Conservation (phyloP, 2,888 invertebrate species). For the Patella ulyssiponensis region DNA sequence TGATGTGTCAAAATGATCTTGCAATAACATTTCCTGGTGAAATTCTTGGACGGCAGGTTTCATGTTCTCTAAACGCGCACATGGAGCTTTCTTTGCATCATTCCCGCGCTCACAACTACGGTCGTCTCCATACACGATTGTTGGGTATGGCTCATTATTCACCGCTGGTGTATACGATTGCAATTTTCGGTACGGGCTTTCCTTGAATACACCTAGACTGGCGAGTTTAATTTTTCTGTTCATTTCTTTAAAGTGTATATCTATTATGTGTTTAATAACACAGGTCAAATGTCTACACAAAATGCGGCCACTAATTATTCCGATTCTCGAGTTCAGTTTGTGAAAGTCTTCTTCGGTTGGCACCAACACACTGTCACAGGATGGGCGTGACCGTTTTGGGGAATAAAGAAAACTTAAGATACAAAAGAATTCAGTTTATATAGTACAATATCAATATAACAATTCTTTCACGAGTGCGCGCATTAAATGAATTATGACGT, state of each 20-base stretch:
- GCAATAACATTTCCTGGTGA: constrained; percentile 37
- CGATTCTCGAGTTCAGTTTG: too few relatives aligned
- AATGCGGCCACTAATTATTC: constrained; percentile 25
- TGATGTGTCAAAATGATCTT: too few relatives aligned
- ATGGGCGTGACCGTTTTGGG: too few relatives aligned
- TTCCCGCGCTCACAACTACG: constrained; percentile 27
- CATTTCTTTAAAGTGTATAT: constrained; percentile 28
- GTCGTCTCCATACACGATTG: constrained; percentile 33
- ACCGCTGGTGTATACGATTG: constrained; percentile 27
- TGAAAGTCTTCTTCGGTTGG: too few relatives aligned
- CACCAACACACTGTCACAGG: too few relatives aligned
- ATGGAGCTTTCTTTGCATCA: constrained; percentile 34
- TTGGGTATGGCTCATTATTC: constrained; percentile 23
- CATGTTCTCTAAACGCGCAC: constrained; percentile 33
- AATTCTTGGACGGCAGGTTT: constrained; percentile 40
- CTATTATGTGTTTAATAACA: constrained; percentile 22
- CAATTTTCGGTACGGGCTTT: constrained; percentile 29
- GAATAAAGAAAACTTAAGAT: too few relatives aligned
- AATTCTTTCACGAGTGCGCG: too few relatives aligned
- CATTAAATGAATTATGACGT: too few relatives aligned
- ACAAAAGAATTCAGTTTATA: too few relatives aligned
- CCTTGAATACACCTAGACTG: constrained; percentile 32
- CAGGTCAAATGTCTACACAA: constrained; percentile 25
- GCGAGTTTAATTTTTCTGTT: constrained; percentile 25
- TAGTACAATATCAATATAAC: too few relatives aligned